phyloP scores from a whole-genome alignment of 1,140 invertebrate species.

The silkworm (Bombyx mori) region DNA sequence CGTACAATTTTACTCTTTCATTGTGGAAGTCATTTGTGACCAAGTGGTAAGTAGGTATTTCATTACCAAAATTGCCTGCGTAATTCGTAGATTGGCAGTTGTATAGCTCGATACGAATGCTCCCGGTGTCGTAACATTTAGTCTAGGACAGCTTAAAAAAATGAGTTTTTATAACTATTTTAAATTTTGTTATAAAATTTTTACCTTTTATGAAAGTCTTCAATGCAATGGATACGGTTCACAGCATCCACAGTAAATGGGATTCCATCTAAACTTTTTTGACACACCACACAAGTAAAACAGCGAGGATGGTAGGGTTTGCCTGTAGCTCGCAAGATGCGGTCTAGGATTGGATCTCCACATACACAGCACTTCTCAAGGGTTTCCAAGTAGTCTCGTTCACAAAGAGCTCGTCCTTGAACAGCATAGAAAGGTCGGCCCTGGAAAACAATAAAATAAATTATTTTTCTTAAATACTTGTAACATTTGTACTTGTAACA shows the following conservation, averaged over 20 bases:
- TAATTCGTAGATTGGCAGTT: too few relatives aligned
- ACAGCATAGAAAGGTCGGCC: conserved; percentile 95
- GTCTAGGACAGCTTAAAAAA: too few relatives aligned
- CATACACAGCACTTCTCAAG: conserved; percentile 98
- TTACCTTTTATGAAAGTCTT: conserved; percentile 97
- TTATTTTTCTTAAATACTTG: too few relatives aligned
- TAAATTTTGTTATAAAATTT: neutral
- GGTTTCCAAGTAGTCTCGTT: conserved; percentile 94
- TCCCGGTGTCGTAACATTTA: too few relatives aligned
- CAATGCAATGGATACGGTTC: conserved; percentile 97
- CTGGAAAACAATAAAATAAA: conserved; percentile 28
- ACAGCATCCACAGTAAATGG: conserved; percentile 98
- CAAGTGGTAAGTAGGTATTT: too few relatives aligned
- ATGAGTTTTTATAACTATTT: too few relatives aligned
- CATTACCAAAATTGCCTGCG: too few relatives aligned
- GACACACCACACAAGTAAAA: conserved; percentile 96
- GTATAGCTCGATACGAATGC: too few relatives aligned
- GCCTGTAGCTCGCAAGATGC: conserved; percentile 95
- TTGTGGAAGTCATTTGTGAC: too few relatives aligned
- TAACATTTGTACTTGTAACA: too few relatives aligned
- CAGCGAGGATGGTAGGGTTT: conserved; percentile 98
- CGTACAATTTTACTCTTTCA: too few relatives aligned
- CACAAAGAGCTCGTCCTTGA: conserved; percentile 93
- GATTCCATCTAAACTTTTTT: conserved; percentile 95
- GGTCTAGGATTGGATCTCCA: conserved; percentile 91